Conservation (phyloP, 2,797 vertebrate genomes). For the Acipenser ruthenus region DNA sequence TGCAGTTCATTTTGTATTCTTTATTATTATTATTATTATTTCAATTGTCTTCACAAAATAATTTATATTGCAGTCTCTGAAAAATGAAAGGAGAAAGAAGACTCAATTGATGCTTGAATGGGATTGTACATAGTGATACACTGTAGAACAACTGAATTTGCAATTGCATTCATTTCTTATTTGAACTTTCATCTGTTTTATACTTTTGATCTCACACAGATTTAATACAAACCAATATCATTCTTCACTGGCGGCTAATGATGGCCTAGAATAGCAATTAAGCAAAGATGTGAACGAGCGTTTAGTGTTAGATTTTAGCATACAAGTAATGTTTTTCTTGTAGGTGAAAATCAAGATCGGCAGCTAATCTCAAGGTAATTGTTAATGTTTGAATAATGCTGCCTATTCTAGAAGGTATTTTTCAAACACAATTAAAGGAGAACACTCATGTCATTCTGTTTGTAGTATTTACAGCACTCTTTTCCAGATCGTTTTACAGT, state of each 20-base stretch:
- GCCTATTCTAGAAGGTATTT: not conserved
- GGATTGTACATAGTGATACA: slow-evolving; percentile 45
- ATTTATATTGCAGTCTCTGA: slow-evolving; percentile 35
- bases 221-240: slow-evolving; percentile 24
- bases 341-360: slow-evolving; percentile 15
- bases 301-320: slow-evolving; percentile 14
- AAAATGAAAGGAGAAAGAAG: slow-evolving; percentile 44
- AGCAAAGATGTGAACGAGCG: not conserved
- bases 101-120: slow-evolving; percentile 47
- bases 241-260: slow-evolving; percentile 22
- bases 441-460: too few species aligned
- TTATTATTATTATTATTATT: slow-evolving; percentile 29
- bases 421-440: too few species aligned
- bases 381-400: slow-evolving; percentile 23
- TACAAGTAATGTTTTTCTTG: slow-evolving; percentile 15
- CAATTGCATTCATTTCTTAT: slow-evolving; percentile 35
- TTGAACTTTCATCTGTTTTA: slow-evolving; percentile 36
- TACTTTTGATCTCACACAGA: slow-evolving; percentile 22
- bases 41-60: slow-evolving; percentile 29
- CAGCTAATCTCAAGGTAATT: slow-evolving; percentile 27
- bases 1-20: slow-evolving; percentile 33
- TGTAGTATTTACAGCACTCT: too few species aligned
- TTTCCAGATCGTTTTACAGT: too few species aligned
- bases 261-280: slow-evolving; percentile 23
- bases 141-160: slow-evolving; percentile 27